Conservation (phyloP, 2,113 vertebrate genomes). For the Benitochromis conjunctus region DNA sequence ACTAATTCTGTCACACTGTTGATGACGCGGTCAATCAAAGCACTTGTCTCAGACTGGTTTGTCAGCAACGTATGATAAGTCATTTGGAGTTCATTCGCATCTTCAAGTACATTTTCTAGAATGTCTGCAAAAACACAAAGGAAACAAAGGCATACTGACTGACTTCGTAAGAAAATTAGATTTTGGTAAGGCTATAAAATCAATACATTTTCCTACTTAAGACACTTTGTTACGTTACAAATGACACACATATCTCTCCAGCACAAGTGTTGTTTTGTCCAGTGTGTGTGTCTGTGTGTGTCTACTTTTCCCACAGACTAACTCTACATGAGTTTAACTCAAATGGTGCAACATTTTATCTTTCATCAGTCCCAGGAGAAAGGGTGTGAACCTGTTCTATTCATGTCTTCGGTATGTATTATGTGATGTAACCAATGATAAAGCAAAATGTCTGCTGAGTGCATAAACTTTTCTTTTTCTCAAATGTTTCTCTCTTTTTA, state of each 20-base stretch:
- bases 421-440: background rate
- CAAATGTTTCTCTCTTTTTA: background rate
- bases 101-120: slow-evolving; percentile 25
- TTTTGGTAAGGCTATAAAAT: background rate
- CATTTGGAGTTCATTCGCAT: slow-evolving; percentile 20
- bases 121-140: slow-evolving; percentile 46
- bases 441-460: background rate
- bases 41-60: slow-evolving; percentile 37
- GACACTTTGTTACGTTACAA: background rate
- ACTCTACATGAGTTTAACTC: background rate
- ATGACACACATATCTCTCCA: background rate
- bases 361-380: slow-evolving; percentile 11
- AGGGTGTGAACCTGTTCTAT: slow-evolving; percentile 12
- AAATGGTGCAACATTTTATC: background rate
- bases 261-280: background rate
- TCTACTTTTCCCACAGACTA: background rate
- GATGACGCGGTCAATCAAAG: slow-evolving; percentile 24
- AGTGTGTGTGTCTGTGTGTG: background rate
- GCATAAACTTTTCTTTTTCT: background rate
- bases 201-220: background rate
- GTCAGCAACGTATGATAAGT: slow-evolving; percentile 25
- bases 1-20: slow-evolving; percentile 27
- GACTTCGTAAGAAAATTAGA: background rate
- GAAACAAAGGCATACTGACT: background rate
- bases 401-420: background rate